phyloP scores from a whole-genome alignment of 2,797 vertebrate species.

The Sebastes steindachneri region DNA sequence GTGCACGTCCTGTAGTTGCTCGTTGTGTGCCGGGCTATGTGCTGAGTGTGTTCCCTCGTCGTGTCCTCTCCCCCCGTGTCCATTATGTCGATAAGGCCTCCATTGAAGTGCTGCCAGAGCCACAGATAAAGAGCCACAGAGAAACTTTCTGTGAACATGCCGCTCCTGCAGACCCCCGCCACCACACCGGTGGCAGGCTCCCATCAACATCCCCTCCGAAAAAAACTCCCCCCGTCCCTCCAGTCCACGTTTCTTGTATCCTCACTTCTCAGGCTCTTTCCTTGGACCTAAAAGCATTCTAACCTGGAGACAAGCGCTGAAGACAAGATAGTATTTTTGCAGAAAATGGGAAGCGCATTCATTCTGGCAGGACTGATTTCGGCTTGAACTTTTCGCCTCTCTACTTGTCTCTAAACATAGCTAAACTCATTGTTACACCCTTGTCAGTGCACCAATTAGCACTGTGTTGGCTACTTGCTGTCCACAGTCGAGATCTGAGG shows the following conservation, averaged over 20 bases:
- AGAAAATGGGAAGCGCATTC: not conserved
- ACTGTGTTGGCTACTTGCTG: conserved; percentile 3
- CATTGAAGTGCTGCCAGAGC: conserved; percentile 83
- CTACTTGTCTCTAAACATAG: not conserved
- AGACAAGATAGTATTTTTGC: not conserved
- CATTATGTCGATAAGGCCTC: conserved; percentile 83
- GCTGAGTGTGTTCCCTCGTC: conserved; percentile 68
- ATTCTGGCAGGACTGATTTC: too few species aligned
- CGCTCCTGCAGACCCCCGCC: conserved; percentile 60
- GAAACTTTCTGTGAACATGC: conserved; percentile 75
- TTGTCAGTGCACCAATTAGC: conserved; percentile 16
- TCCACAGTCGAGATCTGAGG: conserved; percentile 12
- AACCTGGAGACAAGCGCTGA: not conserved
- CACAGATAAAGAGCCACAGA: conserved; percentile 80
- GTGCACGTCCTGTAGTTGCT: not conserved
- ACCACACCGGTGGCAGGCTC: conserved; percentile 59
- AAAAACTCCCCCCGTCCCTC: not conserved
- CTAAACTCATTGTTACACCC: not conserved
- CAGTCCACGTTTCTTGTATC: not conserved
- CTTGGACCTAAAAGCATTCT: not conserved
- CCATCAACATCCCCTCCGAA: conserved; percentile 48
- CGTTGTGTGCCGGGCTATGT: conserved; percentile 36
- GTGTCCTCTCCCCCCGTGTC: conserved; percentile 54
- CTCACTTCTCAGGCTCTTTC: not conserved
- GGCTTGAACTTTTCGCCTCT: not conserved